Evolutionary conservation across 1,140 invertebrate species (phyloP), one percentile per base, ranked within the genome.

Genomic region (Meteorus sp.): DNA sequence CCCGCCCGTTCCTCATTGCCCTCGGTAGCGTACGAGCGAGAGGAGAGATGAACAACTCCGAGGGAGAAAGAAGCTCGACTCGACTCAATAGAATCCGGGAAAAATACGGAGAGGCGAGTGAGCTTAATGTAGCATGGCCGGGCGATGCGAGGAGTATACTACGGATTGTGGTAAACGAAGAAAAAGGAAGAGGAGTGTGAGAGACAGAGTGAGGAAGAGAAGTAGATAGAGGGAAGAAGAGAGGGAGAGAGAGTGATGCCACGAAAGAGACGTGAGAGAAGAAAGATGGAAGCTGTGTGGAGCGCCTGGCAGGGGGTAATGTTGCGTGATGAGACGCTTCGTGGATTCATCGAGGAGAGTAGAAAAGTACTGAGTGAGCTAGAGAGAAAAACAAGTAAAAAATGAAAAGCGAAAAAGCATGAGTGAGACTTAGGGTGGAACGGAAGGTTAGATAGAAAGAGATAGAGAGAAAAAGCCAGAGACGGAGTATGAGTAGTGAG

Each of bases 261-360:
- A n/a, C n/a, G n/a, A n/a, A n/a, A n/a, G n/a, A n/a, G n/a, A n/a
- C n/a, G n/a, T n/a, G n/a, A n/a, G n/a, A n/a, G n/a, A n/a, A n/a
- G n/a, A n/a, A n/a, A n/a, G n/a, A n/a, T n/a, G 41, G 43, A 11
- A 5, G 55, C 17, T 25, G 61, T 65, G 57, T 58, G 56, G 67
- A 62, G 52, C 56, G 55, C 59, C 6, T 15, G 11, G 25, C 15
- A 56, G 65, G 65, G 72, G 69, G 76, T 78, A 79, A 79, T 79
- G 77, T 77, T 78, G 74, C 75, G 75, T 76, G 75, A 77, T 78
- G 76, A 76, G 74, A 79, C 75, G 77, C 72, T 73, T 79, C 73
- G 71, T 65, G 65, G 73, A 76, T 69, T 78, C 76, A 74, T 78
- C 67, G 70, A 76, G 67, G 62, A 73, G 70, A 68, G 64, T 43